These are phyloP conservation scores for Metopia argyrocephala DNA, from an alignment of 2,888 invertebrate genomes.

Conservation along the genomic window DNA sequence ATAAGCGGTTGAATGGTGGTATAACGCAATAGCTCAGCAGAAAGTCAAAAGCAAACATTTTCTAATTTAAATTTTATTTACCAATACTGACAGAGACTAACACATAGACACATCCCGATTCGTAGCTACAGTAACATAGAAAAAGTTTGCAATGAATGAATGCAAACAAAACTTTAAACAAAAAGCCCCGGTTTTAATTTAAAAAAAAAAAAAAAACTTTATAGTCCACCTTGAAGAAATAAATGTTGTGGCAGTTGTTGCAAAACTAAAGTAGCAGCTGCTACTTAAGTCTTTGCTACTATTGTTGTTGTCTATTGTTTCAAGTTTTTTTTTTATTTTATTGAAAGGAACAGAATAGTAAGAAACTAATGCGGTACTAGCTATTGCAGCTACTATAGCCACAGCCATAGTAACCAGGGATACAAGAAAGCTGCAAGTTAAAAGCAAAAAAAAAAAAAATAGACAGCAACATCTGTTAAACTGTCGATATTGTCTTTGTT, in stretches of 20 bases:
- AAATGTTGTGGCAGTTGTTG: slow-evolving; percentile 15
- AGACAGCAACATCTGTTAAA: slow-evolving; percentile 58
- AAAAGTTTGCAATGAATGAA: slow-evolving; percentile 18
- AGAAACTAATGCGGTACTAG: slow-evolving; percentile 2
- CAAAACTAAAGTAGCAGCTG: background rate
- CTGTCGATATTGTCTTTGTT: slow-evolving; percentile 60
- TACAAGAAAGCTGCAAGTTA: background rate
- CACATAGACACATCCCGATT: background rate
- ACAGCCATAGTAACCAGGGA: background rate
- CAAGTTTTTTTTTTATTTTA: slow-evolving; percentile 28
- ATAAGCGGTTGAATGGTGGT: too few relatives aligned
- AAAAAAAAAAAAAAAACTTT: background rate
- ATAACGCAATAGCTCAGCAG: too few relatives aligned
- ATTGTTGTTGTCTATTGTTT: slow-evolving; percentile 33
- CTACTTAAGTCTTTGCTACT: background rate
- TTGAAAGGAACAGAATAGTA: slow-evolving; percentile 23
- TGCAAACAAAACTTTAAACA: slow-evolving; percentile 10
- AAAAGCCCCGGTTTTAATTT: background rate
- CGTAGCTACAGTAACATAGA: background rate
- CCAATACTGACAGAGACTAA: slow-evolving; percentile 17
- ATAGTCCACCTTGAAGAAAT: slow-evolving; percentile 1
- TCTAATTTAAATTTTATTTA: slow-evolving; percentile 59
- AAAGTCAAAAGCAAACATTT: slow-evolving; percentile 40
- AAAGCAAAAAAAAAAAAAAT: slow-evolving; percentile 16
- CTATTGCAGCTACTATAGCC: background rate